Evolutionary conservation across 37 sponge, comb jelly and placozoan genomes (phyloP).

Genomic region (Trichoplax adhaerens): DNA sequence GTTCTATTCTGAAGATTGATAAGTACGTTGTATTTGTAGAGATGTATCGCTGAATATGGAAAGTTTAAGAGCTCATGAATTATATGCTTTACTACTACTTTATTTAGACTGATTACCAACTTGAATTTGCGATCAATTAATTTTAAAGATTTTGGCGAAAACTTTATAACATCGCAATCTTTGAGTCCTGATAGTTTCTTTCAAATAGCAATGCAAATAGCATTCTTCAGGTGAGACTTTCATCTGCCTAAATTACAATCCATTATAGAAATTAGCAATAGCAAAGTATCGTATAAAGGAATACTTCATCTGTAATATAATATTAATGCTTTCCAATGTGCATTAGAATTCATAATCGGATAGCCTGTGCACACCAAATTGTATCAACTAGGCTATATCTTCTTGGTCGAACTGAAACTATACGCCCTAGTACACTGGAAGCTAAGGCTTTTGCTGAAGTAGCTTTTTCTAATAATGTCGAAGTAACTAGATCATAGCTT

Average conservation of each 20-base stretch:
- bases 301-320: too few relatives aligned
- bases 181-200: slow-evolving; percentile 31
- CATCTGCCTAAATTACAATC: neutral
- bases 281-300: too few relatives aligned
- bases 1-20: too few relatives aligned
- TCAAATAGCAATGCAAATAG: slow-evolving; percentile 31
- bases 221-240: slow-evolving; percentile 7
- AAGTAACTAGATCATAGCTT: slow-evolving; percentile 13
- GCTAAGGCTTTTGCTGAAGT: slow-evolving; percentile 34
- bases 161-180: slow-evolving; percentile 8
- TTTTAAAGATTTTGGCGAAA: slow-evolving; percentile 19
- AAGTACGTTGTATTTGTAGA: too few relatives aligned
- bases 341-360: too few relatives aligned
- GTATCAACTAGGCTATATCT: slow-evolving; percentile 56
- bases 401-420: slow-evolving; percentile 70
- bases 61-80: too few relatives aligned
- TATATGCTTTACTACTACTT: neutral
- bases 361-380: slow-evolving; percentile 57
- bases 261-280: neutral
- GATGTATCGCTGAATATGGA: too few relatives aligned
- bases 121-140: slow-evolving; percentile 10
- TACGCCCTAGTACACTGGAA: slow-evolving; percentile 43
- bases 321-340: too few relatives aligned
- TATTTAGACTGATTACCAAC: slow-evolving; percentile 10
- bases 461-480: slow-evolving; percentile 21